These are phyloP conservation scores for Neosalanx taihuensis DNA, from an alignment of 2,797 vertebrate genomes.

Conservation along the genomic window DNA sequence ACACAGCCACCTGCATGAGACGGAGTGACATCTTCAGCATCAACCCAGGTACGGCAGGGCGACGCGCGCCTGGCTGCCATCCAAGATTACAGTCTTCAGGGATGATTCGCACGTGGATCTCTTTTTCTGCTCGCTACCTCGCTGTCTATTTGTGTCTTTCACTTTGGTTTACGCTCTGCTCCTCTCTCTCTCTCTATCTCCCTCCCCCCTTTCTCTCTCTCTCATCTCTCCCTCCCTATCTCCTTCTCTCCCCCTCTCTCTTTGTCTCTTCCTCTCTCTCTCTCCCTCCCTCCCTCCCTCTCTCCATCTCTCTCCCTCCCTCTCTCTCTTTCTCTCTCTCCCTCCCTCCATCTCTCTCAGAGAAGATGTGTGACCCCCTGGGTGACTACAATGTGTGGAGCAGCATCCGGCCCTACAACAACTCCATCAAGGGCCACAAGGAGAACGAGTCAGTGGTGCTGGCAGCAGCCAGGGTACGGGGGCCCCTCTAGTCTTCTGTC, in stretches of 20 bases:
- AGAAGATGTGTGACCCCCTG: conserved; percentile 86
- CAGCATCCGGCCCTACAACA: conserved; percentile 78
- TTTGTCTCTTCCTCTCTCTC: neutral
- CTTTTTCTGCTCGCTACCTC: too few species aligned
- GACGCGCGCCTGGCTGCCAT: neutral
- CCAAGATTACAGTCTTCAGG: neutral
- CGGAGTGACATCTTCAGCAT: conserved; percentile 86
- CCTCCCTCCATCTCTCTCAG: conserved; percentile 55
- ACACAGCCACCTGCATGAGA: conserved; percentile 93
- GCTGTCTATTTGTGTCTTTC: too few species aligned
- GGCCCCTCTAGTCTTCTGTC: neutral
- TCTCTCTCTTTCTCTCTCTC: neutral
- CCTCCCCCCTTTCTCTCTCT: neutral
- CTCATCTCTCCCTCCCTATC: neutral
- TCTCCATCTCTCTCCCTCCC: too few species aligned
- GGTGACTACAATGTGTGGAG: conserved; percentile 86
- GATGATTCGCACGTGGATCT: neutral
- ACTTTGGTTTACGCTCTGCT: too few species aligned
- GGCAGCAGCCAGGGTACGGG: conserved; percentile 78
- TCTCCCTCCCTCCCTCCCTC: neutral
- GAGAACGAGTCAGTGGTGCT: conserved; percentile 73
- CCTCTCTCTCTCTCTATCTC: too few species aligned
- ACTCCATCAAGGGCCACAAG: conserved; percentile 70
- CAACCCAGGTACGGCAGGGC: conserved; percentile 75
- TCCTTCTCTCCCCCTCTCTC: neutral